Base-by-base conservation (phyloP, 1,140 invertebrate genomes). In the Drosophila santomea region DNA sequence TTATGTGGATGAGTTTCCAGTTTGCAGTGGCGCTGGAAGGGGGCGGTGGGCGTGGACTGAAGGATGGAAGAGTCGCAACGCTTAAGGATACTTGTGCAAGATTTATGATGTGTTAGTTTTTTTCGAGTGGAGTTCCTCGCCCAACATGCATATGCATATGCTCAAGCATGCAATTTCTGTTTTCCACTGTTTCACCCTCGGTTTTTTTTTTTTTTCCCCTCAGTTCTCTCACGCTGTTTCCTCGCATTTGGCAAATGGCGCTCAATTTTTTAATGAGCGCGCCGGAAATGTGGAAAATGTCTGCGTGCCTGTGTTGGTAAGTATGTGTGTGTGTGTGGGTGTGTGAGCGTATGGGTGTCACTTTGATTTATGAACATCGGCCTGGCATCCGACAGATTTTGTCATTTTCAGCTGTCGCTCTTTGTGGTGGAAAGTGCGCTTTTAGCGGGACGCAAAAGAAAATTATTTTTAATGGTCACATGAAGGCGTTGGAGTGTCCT, bases 21-120 rank as follows among this genome's bases (percentile, higher is more conserved):
- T 61, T 79, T 58, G 47, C 20, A 25, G 32, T 20, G 36, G 35
- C 41, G 32, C 36, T 48, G 41, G 28, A 56, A 12, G 63, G 57
- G 64, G 55, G 69, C 50, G 48, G 41, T 58, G 69, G 66, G 60
- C 58, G 52, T 62, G 74, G 66, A 8, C 63, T 64, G 61, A 64
- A 54, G 62, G 59, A 66, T 64, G 36, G 32, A 45, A 66, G 36
- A 56, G 67, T 39, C 35, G 51, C 38, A 80, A 80, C 74, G 84
- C 84, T 80, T 75, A 69, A 89, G 84, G 84, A 89, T 89, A 78
- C 84, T 89, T 89, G 57, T 84, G 68, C 84, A 84, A 89, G 84
- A 88, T 89, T 88, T 89, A 84, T 83, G 80, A 88, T 60, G 84
- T 83, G 84, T 89, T 88, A 89, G 77, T 82, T 88, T 83, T 64